Percentiles rank a stretch among this genome's conserved stretches.
phyloP scores from a whole-genome alignment of 1,140 invertebrate genomes.

The Cherax quadricarinatus region DNA sequence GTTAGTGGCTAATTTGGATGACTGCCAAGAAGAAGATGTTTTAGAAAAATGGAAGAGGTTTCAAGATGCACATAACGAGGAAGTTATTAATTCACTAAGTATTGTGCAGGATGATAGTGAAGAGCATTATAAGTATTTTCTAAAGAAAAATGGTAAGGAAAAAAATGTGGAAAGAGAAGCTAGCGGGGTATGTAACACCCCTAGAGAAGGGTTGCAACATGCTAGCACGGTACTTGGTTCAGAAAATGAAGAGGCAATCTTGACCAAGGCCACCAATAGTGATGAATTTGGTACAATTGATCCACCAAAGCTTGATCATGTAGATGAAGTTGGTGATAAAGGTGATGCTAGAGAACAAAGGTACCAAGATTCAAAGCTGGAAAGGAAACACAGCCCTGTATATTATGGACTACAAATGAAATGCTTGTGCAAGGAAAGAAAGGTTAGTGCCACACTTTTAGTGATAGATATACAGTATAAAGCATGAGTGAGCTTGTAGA shows the following conservation, averaged over 20 bases:
- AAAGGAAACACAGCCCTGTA: constrained; percentile 29
- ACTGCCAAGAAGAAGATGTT: not conserved
- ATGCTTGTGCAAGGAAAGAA: constrained; percentile 49
- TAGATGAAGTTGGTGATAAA: constrained; percentile 11
- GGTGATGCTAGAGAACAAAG: constrained; percentile 36
- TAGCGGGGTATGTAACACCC: not conserved
- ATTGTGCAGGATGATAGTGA: constrained; percentile 22
- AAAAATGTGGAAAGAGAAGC: not conserved
- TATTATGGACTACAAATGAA: constrained; percentile 54
- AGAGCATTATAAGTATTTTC: constrained; percentile 11
- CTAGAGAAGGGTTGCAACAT: not conserved
- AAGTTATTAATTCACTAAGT: not conserved
- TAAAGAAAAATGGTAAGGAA: not conserved
- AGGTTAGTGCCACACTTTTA: constrained; percentile 15
- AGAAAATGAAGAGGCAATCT: not conserved
- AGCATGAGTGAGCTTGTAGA: too few species aligned
- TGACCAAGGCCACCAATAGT: not conserved
- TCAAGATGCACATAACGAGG: not conserved
- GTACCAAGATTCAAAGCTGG: constrained; percentile 6
- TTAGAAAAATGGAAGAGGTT: constrained; percentile 11
- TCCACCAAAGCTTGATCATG: not conserved
- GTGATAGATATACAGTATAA: too few species aligned
- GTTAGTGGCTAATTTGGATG: not conserved
- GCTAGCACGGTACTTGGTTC: not conserved
- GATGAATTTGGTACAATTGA: not conserved